These are phyloP conservation scores for Sebastolobus altivelis DNA, from an alignment of 2,797 vertebrate genomes.

Conservation along the genomic window DNA sequence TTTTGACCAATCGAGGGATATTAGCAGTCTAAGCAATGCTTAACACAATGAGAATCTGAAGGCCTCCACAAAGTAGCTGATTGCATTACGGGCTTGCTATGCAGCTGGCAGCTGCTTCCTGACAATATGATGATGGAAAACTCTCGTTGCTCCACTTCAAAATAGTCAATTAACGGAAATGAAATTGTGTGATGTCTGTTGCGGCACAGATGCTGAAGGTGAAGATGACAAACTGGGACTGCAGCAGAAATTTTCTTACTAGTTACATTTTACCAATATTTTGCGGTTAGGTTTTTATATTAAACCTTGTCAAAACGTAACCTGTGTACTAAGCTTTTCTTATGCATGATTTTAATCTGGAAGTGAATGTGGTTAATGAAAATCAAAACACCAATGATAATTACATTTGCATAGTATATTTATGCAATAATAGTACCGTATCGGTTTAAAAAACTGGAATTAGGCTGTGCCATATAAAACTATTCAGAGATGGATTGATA, in stretches of 20 bases:
- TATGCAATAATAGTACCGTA: neutral
- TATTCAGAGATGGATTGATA: neutral
- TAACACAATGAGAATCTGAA: constrained; percentile 54
- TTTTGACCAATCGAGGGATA: constrained; percentile 55
- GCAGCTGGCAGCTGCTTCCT: constrained; percentile 81
- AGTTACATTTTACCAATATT: neutral
- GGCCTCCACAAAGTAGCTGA: constrained; percentile 66
- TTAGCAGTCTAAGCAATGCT: constrained; percentile 56
- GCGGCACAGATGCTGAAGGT: constrained; percentile 68
- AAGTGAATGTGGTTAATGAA: neutral
- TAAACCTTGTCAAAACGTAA: neutral
- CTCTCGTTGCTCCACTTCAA: constrained; percentile 70
- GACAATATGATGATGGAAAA: constrained; percentile 78
- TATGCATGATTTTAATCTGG: neutral
- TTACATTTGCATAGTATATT: neutral
- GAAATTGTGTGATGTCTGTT: constrained; percentile 68
- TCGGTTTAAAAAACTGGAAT: neutral
- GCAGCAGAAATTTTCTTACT: constrained; percentile 23
- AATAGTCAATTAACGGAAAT: constrained; percentile 77
- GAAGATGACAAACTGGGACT: constrained; percentile 59
- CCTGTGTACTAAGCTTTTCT: neutral
- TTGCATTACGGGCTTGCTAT: constrained; percentile 70
- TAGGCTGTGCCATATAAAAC: neutral
- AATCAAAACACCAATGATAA: neutral
- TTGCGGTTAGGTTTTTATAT: neutral